Evolutionary conservation across 2,888 invertebrate genomes (phyloP).

Genomic region (Agrilus mali): DNA sequence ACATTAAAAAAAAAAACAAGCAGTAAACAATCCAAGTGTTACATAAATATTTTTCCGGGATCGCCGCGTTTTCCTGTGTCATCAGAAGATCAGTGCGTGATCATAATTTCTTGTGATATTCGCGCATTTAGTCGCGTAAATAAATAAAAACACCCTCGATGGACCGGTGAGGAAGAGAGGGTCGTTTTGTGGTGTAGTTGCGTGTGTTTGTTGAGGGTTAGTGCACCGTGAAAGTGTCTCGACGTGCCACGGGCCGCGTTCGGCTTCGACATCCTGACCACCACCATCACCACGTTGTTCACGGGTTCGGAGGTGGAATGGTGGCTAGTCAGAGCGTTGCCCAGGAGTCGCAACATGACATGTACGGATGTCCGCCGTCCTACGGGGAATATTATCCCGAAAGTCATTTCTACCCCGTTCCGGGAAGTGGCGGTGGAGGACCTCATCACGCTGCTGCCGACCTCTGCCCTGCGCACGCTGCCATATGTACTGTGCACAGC

Average conservation of each 20-base stretch:
- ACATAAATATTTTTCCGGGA: no score
- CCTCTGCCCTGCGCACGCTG: constrained; percentile 48
- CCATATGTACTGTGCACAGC: constrained; percentile 59
- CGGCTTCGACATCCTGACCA: constrained; percentile 32
- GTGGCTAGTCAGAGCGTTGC: constrained; percentile 34
- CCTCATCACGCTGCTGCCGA: constrained; percentile 24
- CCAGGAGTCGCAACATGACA: constrained; percentile 30
- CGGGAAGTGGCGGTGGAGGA: constrained; percentile 3
- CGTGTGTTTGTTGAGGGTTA: background rate
- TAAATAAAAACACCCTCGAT: no score
- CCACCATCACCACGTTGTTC: constrained; percentile 5
- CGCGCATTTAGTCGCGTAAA: no score
- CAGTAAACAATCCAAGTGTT: no score
- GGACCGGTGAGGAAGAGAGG: no score
- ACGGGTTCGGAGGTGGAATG: constrained; percentile 25
- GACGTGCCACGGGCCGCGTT: constrained; percentile 24
- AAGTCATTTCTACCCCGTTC: constrained; percentile 38
- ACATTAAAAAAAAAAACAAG: no score
- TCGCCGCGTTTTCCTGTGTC: no score
- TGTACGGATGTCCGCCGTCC: constrained; percentile 34
- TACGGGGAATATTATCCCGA: constrained; percentile 48
- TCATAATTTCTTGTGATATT: no score
- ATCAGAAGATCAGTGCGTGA: no score
- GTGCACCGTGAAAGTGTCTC: constrained; percentile 15
- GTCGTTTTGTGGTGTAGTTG: no score